Evolutionary conservation across 2,797 vertebrate genomes (phyloP), one percentile per base, ranked within the genome.

Genomic region (Hippoglossus hippoglossus): DNA sequence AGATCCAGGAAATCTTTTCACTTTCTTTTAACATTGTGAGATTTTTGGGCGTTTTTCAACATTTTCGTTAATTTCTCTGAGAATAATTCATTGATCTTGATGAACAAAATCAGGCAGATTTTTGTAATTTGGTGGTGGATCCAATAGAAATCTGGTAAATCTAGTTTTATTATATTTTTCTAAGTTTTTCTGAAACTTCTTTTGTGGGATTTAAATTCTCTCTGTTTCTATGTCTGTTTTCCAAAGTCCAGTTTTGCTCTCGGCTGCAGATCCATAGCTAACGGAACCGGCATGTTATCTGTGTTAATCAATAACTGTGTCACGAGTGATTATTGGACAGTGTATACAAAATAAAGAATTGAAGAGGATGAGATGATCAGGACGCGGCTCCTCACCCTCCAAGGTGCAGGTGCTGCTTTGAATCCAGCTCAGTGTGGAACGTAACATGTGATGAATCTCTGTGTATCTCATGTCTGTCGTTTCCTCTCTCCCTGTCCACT

Each of bases 401-500:
- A 63, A 6, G 15, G 64, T 80, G 55, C 59, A 65, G 67, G 55
- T 55, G 63, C 51, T 79, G 44, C 60, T 77, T 67, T 75, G 65
- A 88, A 82, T 80, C 66, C 68, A 81, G 70, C 80, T 89, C 82
- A 86, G 79, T 87, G 79, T 86, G 83, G 16, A 80, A 79, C 49
- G 24, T 73, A 49, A 56, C 5, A 74, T 34, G 87, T 87, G 87
- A 86, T 78, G 71, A 87, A 69, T 81, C 75, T 76, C 85, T 80
- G 63, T 67, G 68, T 74, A 55, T 77, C 56, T 58, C 26, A 16
- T 65, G 44, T 76, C 52, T 80, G 51, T 79, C 59, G 65, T 81
- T 79, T 83, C 65, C 77, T 80, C 77, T 77, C 41, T 68, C 31
- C 77, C 55, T 80, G 82, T 91, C 87, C 89, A 90, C 87, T 91